phyloP scores from a whole-genome alignment of 2,113 vertebrate genomes.

The Colaptes auratus region DNA sequence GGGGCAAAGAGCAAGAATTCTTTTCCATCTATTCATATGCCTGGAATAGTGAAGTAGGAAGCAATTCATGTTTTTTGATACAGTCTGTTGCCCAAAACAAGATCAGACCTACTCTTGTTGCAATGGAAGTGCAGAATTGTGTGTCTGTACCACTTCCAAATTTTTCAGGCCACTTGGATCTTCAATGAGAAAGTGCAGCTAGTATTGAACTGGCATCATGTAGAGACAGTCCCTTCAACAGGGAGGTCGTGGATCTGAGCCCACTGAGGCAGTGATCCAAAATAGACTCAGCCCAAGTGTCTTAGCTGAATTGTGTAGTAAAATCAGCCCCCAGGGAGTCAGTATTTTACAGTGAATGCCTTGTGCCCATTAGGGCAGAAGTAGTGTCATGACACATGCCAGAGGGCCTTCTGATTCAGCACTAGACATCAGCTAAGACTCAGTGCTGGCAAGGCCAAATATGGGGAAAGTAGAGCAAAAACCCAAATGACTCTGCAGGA shows the following conservation, averaged over 20 bases:
- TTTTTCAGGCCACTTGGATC: not conserved
- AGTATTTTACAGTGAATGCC: not conserved
- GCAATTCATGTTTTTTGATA: not conserved
- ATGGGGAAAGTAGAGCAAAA: not conserved
- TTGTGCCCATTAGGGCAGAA: not conserved
- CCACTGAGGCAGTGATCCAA: not conserved
- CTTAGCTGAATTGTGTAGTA: not conserved
- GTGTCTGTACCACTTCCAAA: not conserved
- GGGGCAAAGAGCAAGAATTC: not conserved
- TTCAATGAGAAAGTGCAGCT: not conserved
- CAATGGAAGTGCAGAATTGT: not conserved
- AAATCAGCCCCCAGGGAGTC: not conserved
- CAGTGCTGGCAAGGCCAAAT: not conserved
- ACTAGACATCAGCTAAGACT: not conserved
- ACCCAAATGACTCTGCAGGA: not conserved
- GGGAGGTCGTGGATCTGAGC: not conserved
- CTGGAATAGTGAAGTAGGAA: not conserved
- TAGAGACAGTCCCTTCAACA: not conserved
- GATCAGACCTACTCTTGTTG: not conserved
- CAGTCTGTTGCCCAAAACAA: not conserved
- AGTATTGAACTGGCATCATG: not conserved
- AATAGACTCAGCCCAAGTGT: not conserved
- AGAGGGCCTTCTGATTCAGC: not conserved
- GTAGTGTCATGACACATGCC: not conserved
- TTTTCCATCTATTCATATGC: not conserved